Conservation (phyloP, 2,888 invertebrate species). For the Diarsia brunnea region DNA sequence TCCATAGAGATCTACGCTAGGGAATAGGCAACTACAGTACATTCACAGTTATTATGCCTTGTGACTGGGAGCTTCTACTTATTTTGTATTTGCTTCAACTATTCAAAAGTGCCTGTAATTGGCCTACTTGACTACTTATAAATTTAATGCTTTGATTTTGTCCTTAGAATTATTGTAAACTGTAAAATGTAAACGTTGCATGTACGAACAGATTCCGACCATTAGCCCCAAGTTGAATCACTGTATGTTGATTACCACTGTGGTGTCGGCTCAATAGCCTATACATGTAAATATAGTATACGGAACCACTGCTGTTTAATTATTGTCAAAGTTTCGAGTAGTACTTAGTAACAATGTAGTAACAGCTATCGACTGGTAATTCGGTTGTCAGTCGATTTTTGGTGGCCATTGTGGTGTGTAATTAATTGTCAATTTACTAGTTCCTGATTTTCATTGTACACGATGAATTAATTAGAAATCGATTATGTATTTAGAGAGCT, state of each 20-base stretch:
- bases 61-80: too few species aligned
- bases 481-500: neutral
- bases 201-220: neutral
- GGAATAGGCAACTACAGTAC: too few species aligned
- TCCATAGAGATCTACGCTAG: too few species aligned
- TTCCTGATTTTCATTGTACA: slow-evolving; percentile 3
- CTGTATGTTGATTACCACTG: neutral
- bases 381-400: neutral
- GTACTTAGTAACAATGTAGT: too few species aligned
- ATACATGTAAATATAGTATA: neutral
- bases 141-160: too few species aligned
- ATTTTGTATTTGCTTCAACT: too few species aligned
- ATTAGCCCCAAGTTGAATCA: neutral
- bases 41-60: too few species aligned
- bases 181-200: neutral
- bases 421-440: slow-evolving; percentile 1
- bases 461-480: neutral
- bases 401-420: neutral
- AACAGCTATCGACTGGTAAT: neutral
- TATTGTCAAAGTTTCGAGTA: slow-evolving; percentile 19
- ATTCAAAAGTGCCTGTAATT: too few species aligned
- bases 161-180: too few species aligned
- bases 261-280: slow-evolving; percentile 27
- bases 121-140: too few species aligned
- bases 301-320: slow-evolving; percentile 9